A percentile compares a stretch with the other conserved stretches of the same genome.
Conservation (phyloP, 2,888 invertebrate species). For the Plebejus melissa region DNA sequence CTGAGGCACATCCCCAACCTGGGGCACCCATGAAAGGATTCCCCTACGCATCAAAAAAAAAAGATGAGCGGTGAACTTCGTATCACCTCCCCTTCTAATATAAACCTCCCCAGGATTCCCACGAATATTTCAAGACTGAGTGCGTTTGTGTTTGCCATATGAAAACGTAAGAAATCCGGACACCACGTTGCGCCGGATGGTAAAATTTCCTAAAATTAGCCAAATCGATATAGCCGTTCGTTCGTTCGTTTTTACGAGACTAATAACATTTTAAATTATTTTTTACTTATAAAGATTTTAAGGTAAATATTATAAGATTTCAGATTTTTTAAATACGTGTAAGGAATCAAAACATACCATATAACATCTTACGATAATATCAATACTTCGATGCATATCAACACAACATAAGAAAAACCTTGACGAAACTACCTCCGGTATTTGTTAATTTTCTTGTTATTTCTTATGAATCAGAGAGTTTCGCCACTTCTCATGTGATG, state of each 20-base stretch:
- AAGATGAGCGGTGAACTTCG: too few relatives aligned
- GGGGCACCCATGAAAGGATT: too few relatives aligned
- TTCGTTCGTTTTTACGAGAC: not conserved
- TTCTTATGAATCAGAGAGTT: constrained; percentile 5
- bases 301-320: too few relatives aligned
- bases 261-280: too few relatives aligned
- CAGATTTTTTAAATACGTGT: not conserved
- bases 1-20: too few relatives aligned
- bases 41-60: too few relatives aligned
- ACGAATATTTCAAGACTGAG: not conserved
- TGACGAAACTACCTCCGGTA: not conserved
- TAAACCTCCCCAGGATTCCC: not conserved
- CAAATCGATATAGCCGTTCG: not conserved
- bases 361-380: not conserved
- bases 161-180: too few relatives aligned
- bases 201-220: too few relatives aligned
- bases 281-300: too few relatives aligned
- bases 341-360: not conserved
- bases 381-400: not conserved
- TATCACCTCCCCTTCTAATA: too few relatives aligned
- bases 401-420: not conserved
- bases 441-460: constrained; percentile 1
- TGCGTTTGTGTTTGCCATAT: too few relatives aligned
- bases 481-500: not conserved
- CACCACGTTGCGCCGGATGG: too few relatives aligned